Evolutionary conservation across 2,797 vertebrate species (phyloP).

Genomic region (Tokudaia tokunoshimensis): DNA sequence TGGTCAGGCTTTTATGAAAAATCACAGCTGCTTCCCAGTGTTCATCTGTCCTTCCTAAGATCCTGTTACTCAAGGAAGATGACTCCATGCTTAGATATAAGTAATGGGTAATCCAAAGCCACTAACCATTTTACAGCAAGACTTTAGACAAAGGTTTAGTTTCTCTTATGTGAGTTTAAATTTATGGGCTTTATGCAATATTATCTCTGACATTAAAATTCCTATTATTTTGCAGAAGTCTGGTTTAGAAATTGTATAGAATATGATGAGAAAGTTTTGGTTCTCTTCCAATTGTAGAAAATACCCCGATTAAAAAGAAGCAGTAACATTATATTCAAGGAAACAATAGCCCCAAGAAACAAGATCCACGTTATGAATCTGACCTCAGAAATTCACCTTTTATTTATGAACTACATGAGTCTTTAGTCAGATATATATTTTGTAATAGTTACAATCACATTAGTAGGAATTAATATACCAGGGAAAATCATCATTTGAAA

Average conservation of each 20-base stretch:
- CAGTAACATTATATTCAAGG: not conserved
- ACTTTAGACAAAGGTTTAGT: not conserved
- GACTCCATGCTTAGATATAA: not conserved
- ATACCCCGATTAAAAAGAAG: not conserved
- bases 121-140: not conserved
- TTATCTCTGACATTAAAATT: not conserved
- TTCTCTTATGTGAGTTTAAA: not conserved
- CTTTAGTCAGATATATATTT: not conserved
- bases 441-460: not conserved
- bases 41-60: no score
- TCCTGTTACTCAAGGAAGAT: not conserved
- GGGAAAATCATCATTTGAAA: not conserved
- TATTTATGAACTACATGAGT: not conserved
- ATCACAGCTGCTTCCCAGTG: not conserved
- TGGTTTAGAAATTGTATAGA: not conserved
- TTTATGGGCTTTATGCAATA: not conserved
- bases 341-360: not conserved
- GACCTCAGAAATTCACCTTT: not conserved
- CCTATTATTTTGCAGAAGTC: not conserved
- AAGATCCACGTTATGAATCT: not conserved
- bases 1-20: not conserved
- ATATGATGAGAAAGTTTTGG: not conserved
- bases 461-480: not conserved
- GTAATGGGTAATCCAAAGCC: fast-evolving
- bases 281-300: not conserved